A percentile compares a stretch with the other conserved stretches of the same genome.
These are phyloP conservation scores for Danio tinwini DNA, from an alignment of 2,797 vertebrate species.

Conservation along the genomic window DNA sequence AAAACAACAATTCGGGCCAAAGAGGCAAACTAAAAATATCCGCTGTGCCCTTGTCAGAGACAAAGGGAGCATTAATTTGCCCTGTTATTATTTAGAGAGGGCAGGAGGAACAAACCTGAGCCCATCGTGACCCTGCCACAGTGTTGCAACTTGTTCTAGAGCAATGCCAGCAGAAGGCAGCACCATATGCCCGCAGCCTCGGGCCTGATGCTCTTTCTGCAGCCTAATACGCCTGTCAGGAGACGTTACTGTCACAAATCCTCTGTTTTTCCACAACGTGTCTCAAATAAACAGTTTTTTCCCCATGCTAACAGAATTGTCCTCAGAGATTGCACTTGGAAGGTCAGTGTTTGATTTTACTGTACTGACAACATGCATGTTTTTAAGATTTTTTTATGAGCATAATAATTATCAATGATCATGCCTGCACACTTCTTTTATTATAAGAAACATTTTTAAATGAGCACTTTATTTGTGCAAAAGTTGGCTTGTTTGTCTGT, in stretches of 20 bases:
- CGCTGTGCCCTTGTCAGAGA: conserved; percentile 60
- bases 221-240: conserved; percentile 97
- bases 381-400: neutral
- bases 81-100: conserved; percentile 78
- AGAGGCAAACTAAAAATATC: conserved; percentile 53
- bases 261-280: conserved; percentile 72
- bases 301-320: conserved; percentile 60
- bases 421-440: no score
- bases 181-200: conserved; percentile 90
- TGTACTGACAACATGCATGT: neutral
- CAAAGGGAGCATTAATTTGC: conserved; percentile 55
- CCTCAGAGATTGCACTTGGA: conserved; percentile 62
- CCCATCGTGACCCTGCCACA: conserved; percentile 81
- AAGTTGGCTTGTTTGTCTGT: no score
- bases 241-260: conserved; percentile 87
- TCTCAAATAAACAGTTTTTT: conserved; percentile 77
- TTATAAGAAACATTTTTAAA: no score
- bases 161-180: conserved; percentile 90
- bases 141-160: conserved; percentile 83
- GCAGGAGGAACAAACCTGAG: conserved; percentile 82
- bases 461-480: no score
- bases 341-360: conserved; percentile 8
- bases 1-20: conserved; percentile 46
- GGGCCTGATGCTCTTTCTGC: conserved; percentile 92
- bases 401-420: no score